Base-by-base conservation (phyloP, 1,140 invertebrate genomes). In the Stratiolaelaps scimitus region DNA sequence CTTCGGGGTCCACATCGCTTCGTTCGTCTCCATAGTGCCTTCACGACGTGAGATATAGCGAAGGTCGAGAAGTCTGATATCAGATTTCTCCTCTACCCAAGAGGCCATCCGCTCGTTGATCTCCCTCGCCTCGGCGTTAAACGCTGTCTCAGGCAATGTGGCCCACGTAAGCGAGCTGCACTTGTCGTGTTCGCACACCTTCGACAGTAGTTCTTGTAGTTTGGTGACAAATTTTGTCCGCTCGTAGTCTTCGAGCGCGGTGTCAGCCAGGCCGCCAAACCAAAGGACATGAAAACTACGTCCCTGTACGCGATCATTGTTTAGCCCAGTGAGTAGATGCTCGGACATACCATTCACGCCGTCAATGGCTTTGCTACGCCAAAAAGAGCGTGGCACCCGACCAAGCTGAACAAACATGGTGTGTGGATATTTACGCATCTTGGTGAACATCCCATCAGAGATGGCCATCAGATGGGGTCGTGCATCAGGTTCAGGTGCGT, bases 1-100 rank as follows among this genome's bases (percentile, higher is more conserved):
- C 26, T 60, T 60, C 53, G 53, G 53, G 20, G 53, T 60, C 53
- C 53, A 60, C 53, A 60, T 60, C 4, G 53, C 53, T 60, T 60
- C 53, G 53, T 60, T 60, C n/a, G 34, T 17, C 20, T 60, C 53
- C 53, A 60, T 60, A 2, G 53, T 60, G 53, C 53, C 53, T 15
- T 60, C 53, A 29, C 53, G 26, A 23, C 53, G 53, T 15, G 53
- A 60, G 23, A 60, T 60, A 23, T 60, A 60, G 13, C 53, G 53
- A 26, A 60, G 34, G 34, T 60, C 53, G 20, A 60, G 26, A 23
- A 60, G 53, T 20, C 53, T 15, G 26, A 60, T 15, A 15, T 34
- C 26, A 10, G 26, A 15, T 26, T 26, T 60, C 4, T 60, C 53
- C 26, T 15, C 53, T 15, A 60, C 17, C 53, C 53, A 60, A 26